Evolutionary conservation across 2,888 invertebrate genomes (phyloP).

Genomic region (Saturnia japonica): DNA sequence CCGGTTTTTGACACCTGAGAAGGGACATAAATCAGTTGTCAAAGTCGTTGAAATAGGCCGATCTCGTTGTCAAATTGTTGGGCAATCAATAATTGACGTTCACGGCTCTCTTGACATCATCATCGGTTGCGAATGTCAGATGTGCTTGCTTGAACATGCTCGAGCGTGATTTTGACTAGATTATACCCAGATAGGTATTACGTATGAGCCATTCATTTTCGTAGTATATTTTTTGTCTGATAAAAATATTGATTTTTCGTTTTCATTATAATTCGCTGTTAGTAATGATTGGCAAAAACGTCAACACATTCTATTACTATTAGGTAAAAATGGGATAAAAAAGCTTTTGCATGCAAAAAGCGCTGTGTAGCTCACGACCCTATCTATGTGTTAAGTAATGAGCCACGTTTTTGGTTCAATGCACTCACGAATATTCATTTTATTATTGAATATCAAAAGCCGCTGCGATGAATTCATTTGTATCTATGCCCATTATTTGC

Average conservation of each 20-base stretch:
- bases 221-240: slow-evolving; percentile 42
- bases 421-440: slow-evolving; percentile 75
- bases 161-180: slow-evolving; percentile 46
- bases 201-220: slow-evolving; percentile 35
- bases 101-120: slow-evolving; percentile 64
- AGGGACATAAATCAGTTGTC: slow-evolving; percentile 76
- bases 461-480: slow-evolving; percentile 68
- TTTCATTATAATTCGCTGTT: slow-evolving; percentile 52
- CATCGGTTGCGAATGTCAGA: slow-evolving; percentile 49
- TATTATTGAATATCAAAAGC: slow-evolving; percentile 65
- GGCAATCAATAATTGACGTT: slow-evolving; percentile 65
- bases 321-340: slow-evolving; percentile 59
- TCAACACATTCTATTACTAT: slow-evolving; percentile 62
- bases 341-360: slow-evolving; percentile 65
- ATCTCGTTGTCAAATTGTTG: slow-evolving; percentile 49
- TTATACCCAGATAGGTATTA: slow-evolving; percentile 5
- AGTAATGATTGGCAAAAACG: slow-evolving; percentile 55
- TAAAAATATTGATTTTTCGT: slow-evolving; percentile 51
- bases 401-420: slow-evolving; percentile 79
- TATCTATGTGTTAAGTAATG: slow-evolving; percentile 70
- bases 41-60: slow-evolving; percentile 63
- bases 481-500: slow-evolving; percentile 56
- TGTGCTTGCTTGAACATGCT: slow-evolving; percentile 58
- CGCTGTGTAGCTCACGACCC: slow-evolving; percentile 63
- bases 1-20: slow-evolving; percentile 71